A percentile compares a stretch with the other conserved stretches of the same genome.
These are phyloP conservation scores for Dryobotodes eremita DNA, from an alignment of 2,888 invertebrate genomes.

Conservation along the genomic window DNA sequence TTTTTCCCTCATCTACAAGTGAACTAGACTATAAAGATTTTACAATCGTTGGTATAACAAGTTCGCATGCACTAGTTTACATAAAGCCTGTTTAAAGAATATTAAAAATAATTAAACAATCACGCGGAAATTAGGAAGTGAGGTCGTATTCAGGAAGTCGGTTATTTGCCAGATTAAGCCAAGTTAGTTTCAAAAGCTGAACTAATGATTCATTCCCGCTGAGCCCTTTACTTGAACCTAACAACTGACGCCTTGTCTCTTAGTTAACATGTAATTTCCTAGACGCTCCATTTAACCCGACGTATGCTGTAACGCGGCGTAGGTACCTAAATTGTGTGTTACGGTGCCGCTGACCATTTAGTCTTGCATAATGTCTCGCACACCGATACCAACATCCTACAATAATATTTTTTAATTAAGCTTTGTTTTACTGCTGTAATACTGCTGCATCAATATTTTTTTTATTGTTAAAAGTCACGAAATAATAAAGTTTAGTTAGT, in stretches of 20 bases:
- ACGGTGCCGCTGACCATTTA: conserved; percentile 74
- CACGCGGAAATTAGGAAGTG: conserved; percentile 1
- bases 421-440: conserved; percentile 32
- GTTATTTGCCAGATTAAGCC: conserved; percentile 14
- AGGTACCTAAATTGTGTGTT: conserved; percentile 81
- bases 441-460: conserved; percentile 1
- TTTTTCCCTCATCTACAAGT: conserved; percentile 70
- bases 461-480: conserved; percentile 12
- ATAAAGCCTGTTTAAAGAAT: neutral
- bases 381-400: conserved; percentile 31
- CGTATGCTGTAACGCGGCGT: conserved; percentile 75
- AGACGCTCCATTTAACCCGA: conserved; percentile 76
- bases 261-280: conserved; percentile 72
- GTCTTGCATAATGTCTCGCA: conserved; percentile 75
- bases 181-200: conserved; percentile 13
- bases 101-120: conserved; percentile 19
- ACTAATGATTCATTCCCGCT: conserved; percentile 20
- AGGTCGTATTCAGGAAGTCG: neutral
- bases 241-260: conserved; percentile 46
- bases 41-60: conserved; percentile 60
- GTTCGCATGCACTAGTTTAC: conserved; percentile 12
- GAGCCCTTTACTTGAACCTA: conserved; percentile 31
- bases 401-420: conserved; percentile 27
- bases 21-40: conserved; percentile 81
- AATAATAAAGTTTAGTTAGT: conserved; percentile 25